A percentile compares a stretch with the other conserved stretches of the same genome.
These are phyloP conservation scores for Hemitrygon akajei DNA, from an alignment of 2,797 vertebrate genomes.

Conservation along the genomic window DNA sequence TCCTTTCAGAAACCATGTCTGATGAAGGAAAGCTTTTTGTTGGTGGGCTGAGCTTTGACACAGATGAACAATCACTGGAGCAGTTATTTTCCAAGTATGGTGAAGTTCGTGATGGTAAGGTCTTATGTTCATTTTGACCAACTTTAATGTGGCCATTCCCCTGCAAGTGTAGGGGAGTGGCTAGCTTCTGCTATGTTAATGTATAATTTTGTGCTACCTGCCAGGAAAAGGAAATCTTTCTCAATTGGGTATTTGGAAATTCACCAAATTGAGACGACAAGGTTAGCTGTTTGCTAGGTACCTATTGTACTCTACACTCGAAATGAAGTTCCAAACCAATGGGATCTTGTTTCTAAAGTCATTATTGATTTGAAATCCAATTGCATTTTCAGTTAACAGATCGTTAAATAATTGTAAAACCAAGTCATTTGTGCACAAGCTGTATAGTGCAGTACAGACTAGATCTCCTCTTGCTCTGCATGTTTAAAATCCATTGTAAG, in stretches of 20 bases:
- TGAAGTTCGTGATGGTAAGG: conserved; percentile 27
- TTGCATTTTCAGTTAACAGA: neutral
- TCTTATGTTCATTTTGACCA: neutral
- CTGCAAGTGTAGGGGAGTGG: no score
- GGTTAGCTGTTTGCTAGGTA: no score
- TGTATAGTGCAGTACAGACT: neutral
- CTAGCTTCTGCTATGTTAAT: neutral
- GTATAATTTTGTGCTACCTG: no score
- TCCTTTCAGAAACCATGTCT: conserved; percentile 16
- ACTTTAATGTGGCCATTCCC: neutral
- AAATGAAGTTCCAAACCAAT: neutral
- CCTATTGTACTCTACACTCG: neutral
- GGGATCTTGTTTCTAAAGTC: neutral
- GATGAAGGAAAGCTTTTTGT: conserved; percentile 36
- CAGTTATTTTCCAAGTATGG: conserved; percentile 28
- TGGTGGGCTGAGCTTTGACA: conserved; percentile 31
- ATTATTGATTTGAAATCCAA: neutral
- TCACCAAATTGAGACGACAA: neutral
- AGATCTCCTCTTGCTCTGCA: neutral
- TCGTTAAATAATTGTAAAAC: neutral
- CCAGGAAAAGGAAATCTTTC: neutral
- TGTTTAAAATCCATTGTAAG: neutral
- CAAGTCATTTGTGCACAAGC: neutral
- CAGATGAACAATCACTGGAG: conserved; percentile 32
- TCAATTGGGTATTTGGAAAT: neutral